These are phyloP conservation scores for Tachina lurida DNA, from an alignment of 2,888 invertebrate genomes.

Conservation along the genomic window DNA sequence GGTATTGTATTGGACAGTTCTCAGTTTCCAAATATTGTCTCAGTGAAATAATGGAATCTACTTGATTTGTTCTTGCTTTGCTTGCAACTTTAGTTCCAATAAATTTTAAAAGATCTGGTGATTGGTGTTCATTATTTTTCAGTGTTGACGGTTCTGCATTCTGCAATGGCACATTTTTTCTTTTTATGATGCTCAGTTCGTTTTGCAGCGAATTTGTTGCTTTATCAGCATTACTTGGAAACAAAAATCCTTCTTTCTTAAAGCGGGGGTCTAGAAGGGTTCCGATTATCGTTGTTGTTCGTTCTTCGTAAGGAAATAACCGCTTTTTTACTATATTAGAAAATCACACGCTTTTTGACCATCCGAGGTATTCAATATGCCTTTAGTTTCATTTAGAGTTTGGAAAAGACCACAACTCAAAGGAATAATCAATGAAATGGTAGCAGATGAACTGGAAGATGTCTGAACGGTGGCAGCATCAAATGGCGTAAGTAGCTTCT, in stretches of 20 bases:
- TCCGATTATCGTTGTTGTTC: not conserved
- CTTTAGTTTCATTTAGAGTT: not conserved
- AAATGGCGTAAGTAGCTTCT: constrained; percentile 23
- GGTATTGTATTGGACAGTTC: not conserved
- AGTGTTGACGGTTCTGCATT: not conserved
- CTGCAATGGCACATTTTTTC: not conserved
- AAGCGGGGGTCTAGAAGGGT: too few species aligned
- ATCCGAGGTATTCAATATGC: constrained; percentile 4
- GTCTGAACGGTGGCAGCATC: constrained; percentile 12
- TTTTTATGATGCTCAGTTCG: too few species aligned
- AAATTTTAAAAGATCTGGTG: not conserved
- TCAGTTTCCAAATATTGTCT: constrained; percentile 20
- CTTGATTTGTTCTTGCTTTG: constrained; percentile 12
- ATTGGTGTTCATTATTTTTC: not conserved
- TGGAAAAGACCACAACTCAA: constrained; percentile 24
- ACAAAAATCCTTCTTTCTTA: constrained; percentile 21
- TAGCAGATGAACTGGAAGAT: not conserved
- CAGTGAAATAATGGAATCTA: constrained; percentile 3
- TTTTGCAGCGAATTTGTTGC: not conserved
- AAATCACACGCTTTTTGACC: constrained; percentile 2
- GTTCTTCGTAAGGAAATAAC: constrained; percentile 32
- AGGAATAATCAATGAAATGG: not conserved
- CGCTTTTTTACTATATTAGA: constrained; percentile 1
- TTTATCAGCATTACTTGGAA: constrained; percentile 25
- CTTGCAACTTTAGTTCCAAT: not conserved